These are phyloP conservation scores for Myotis myotis DNA, from an alignment of 2,797 vertebrate species.

Conservation along the genomic window DNA sequence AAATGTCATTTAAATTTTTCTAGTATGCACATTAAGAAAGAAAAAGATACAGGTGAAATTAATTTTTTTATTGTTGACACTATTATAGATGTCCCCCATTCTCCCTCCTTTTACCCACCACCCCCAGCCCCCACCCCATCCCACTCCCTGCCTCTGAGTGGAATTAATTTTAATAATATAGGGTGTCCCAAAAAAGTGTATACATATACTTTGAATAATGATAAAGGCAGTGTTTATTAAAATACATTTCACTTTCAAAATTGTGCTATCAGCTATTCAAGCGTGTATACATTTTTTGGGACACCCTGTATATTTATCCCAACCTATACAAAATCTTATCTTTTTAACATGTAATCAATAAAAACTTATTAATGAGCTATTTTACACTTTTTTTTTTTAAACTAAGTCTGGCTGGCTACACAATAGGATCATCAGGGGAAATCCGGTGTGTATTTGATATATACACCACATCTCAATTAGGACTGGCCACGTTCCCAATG, in stretches of 20 bases:
- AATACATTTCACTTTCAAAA: no score
- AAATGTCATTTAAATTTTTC: constrained; percentile 8
- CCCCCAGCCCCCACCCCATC: neutral
- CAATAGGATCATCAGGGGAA: neutral
- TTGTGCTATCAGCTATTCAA: no score
- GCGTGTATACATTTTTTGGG: no score
- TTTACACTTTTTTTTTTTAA: neutral
- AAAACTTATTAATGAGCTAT: neutral
- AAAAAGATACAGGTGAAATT: neutral
- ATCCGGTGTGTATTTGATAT: neutral
- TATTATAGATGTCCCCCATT: neutral
- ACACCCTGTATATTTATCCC: neutral
- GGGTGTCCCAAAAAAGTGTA: no score
- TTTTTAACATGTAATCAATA: neutral
- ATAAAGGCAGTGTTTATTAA: no score
- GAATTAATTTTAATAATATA: constrained; percentile 11
- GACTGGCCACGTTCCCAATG: neutral
- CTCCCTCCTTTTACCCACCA: neutral
- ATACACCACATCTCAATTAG: neutral
- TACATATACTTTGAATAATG: no score
- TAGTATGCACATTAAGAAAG: neutral
- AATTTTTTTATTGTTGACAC: neutral
- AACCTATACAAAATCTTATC: neutral
- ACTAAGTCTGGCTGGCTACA: neutral
- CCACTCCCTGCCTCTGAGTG: neutral